These are phyloP conservation scores for Rhabdophis nuchalis DNA, from an alignment of 2,797 vertebrate genomes.

Conservation along the genomic window DNA sequence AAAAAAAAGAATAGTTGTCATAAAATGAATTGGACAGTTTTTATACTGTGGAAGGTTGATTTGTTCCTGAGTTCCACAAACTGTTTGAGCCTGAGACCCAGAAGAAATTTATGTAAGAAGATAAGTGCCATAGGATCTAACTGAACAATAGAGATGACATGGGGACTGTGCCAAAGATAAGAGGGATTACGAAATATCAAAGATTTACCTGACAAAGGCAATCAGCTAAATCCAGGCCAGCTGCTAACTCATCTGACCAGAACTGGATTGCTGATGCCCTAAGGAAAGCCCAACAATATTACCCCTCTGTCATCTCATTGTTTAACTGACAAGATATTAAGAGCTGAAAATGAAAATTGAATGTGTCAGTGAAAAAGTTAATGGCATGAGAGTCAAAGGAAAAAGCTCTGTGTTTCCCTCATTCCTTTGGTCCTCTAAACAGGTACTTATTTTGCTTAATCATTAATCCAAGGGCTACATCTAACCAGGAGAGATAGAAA, in stretches of 20 bases:
- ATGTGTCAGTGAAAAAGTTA: not conserved
- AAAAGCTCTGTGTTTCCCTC: not conserved
- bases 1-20: not conserved
- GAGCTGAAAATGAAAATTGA: not conserved
- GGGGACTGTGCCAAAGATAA: not conserved
- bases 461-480: not conserved
- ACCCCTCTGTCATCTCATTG: not conserved
- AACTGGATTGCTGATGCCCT: not conserved
- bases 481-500: not conserved
- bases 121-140: not conserved
- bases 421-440: not conserved
- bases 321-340: not conserved
- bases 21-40: not conserved
- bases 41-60: not conserved
- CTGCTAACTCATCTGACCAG: not conserved
- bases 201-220: not conserved
- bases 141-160: not conserved
- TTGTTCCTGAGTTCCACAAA: not conserved
- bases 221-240: not conserved
- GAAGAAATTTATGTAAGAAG: not conserved
- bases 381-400: not conserved
- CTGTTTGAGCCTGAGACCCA: not conserved
- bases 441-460: not conserved
- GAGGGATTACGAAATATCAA: not conserved
- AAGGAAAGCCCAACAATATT: not conserved